phyloP scores from a whole-genome alignment of 2,888 invertebrate genomes.

The Xanthia togata region DNA sequence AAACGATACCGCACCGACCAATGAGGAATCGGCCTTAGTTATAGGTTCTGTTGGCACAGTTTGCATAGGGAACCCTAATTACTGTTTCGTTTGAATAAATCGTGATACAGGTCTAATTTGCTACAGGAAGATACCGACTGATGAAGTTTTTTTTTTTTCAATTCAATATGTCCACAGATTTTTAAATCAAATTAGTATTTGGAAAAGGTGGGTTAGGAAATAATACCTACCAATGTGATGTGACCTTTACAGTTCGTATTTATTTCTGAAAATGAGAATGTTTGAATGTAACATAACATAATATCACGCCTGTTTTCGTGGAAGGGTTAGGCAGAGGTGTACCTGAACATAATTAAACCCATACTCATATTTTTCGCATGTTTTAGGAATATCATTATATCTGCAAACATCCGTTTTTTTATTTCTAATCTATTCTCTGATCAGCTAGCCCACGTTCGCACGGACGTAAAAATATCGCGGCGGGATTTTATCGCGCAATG shows the following conservation, averaged over 20 bases:
- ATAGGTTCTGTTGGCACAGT: background rate
- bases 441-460: no score
- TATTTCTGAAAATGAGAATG: background rate
- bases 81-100: slow-evolving; percentile 29
- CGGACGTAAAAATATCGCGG: no score
- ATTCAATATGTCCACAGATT: slow-evolving; percentile 40
- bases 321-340: background rate
- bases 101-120: slow-evolving; percentile 43
- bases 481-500: no score
- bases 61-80: slow-evolving; percentile 7
- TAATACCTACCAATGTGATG: background rate
- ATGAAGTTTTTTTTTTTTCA: slow-evolving; percentile 47
- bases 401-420: no score
- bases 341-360: no score
- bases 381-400: no score
- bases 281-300: background rate
- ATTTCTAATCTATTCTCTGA: no score
- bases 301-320: background rate
- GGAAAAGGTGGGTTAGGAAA: background rate
- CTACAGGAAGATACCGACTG: slow-evolving; percentile 53
- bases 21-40: background rate
- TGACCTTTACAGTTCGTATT: slow-evolving; percentile 2
- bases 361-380: no score
- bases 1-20: no score
- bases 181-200: slow-evolving; percentile 47